phyloP scores from a whole-genome alignment of 2,888 invertebrate genomes.

The Polietes domitor region DNA sequence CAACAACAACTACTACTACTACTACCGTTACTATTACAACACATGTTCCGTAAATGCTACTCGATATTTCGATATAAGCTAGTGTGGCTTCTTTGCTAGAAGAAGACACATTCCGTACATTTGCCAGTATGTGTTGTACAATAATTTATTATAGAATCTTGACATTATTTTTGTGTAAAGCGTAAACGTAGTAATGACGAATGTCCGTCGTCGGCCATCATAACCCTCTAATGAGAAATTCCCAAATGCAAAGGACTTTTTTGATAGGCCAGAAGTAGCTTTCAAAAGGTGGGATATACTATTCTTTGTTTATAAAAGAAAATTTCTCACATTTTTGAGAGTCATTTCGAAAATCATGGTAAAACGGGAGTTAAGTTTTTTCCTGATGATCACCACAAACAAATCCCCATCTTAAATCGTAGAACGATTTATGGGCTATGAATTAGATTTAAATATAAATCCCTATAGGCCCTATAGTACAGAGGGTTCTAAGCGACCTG shows the following conservation, averaged over 20 bases:
- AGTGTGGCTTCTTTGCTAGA: too few species aligned
- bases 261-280: not conserved
- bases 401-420: too few species aligned
- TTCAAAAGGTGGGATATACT: not conserved
- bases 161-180: constrained; percentile 26
- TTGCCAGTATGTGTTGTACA: constrained; percentile 8
- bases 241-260: constrained; percentile 32
- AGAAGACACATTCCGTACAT: too few species aligned
- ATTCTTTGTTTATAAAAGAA: not conserved
- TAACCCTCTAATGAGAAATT: constrained; percentile 38
- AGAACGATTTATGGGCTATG: too few species aligned
- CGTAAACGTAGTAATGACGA: constrained; percentile 6
- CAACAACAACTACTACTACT: too few species aligned
- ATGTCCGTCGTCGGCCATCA: constrained; percentile 11
- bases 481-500: too few species aligned
- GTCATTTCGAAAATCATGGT: not conserved
- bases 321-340: not conserved
- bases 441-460: too few species aligned
- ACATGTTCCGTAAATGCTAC: not conserved
- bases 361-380: too few species aligned
- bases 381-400: too few species aligned
- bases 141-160: constrained; percentile 34
- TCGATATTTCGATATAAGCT: too few species aligned
- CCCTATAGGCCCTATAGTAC: too few species aligned
- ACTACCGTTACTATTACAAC: too few species aligned